Conservation (phyloP, 2,113 vertebrate genomes). For the Eupsittula cactorum region DNA sequence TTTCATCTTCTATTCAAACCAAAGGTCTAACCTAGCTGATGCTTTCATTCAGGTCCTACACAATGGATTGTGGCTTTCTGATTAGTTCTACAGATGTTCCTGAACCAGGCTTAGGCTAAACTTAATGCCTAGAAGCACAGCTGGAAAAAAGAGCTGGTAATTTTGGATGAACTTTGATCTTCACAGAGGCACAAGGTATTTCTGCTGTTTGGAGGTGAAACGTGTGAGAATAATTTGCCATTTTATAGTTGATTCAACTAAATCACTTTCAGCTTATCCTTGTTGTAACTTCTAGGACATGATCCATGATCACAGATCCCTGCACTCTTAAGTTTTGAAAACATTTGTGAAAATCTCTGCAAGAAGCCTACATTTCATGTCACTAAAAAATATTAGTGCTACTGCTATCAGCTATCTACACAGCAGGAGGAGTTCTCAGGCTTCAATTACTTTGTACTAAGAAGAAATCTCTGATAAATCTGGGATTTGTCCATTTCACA, state of each 20-base stretch:
- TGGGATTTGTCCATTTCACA: background rate
- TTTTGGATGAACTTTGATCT: background rate
- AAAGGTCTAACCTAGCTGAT: background rate
- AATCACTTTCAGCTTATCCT: background rate
- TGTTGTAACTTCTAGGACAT: background rate
- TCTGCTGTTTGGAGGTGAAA: background rate
- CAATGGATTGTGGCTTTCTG: background rate
- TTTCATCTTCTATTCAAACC: background rate
- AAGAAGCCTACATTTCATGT: background rate
- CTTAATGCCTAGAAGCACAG: rapidly evolving
- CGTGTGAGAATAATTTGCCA: background rate
- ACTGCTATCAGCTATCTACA: background rate
- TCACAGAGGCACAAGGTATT: background rate
- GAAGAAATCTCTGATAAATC: background rate
- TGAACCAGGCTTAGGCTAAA: background rate
- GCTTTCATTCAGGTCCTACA: background rate
- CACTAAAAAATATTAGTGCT: background rate
- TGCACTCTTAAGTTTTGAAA: background rate
- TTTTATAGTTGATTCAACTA: background rate
- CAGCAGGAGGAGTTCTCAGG: background rate
- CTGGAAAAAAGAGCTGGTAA: background rate
- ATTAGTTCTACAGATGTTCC: background rate
- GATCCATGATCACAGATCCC: background rate
- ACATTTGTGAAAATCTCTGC: background rate
- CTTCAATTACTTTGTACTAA: background rate